Evolutionary conservation across 2,113 vertebrate species (phyloP).

Genomic region (Carollia perspicillata): DNA sequence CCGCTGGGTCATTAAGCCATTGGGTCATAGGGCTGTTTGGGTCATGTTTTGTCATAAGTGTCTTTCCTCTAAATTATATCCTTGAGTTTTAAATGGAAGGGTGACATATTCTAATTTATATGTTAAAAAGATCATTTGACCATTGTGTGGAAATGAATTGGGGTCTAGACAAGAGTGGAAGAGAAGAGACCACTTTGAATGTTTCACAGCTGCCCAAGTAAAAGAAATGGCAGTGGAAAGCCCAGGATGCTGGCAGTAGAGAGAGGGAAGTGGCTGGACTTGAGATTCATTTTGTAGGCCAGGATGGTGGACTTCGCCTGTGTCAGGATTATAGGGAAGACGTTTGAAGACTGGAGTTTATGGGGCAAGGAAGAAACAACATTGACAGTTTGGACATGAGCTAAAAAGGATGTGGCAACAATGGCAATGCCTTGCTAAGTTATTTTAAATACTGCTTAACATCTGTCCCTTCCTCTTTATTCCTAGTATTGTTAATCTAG

Average conservation of each 20-base stretch:
- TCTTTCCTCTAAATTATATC: not conserved
- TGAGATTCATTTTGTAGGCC: not conserved
- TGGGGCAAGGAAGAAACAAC: not conserved
- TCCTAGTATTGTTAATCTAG: not conserved
- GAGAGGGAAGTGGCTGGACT: rapidly evolving
- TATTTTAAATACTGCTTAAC: rapidly evolving
- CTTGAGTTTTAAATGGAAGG: not conserved
- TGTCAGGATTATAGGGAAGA: not conserved
- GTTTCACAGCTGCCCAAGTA: not conserved
- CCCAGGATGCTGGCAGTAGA: rapidly evolving
- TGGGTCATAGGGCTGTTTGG: too few species aligned
- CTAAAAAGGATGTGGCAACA: not conserved
- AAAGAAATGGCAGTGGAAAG: rapidly evolving
- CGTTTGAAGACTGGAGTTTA: not conserved
- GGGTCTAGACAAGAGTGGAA: not conserved
- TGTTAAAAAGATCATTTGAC: not conserved
- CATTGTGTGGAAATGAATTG: not conserved
- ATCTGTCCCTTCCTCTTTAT: not conserved
- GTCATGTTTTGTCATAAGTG: not conserved
- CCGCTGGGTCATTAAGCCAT: too few species aligned
- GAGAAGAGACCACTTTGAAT: rapidly evolving
- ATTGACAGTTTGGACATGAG: not conserved
- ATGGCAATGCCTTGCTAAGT: not conserved
- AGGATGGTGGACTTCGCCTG: not conserved
- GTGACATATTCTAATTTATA: not conserved